A percentile compares a stretch with the other conserved stretches of the same genome.
Conservation (phyloP, 2,113 vertebrate species). For the Salvator merianae region DNA sequence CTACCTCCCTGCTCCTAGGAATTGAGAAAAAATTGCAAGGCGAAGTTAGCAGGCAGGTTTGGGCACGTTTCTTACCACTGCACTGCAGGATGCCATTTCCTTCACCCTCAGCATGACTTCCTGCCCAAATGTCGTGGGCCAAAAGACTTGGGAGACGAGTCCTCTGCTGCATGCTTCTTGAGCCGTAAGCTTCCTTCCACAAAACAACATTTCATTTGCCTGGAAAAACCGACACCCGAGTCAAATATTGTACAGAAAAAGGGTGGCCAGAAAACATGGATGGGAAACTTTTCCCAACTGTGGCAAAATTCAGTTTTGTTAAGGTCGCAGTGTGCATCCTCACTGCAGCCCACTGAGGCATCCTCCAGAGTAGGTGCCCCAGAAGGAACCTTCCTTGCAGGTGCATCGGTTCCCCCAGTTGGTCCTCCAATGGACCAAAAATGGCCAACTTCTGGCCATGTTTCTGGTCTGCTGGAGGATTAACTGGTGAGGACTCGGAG, state of each 20-base stretch:
- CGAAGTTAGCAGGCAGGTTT: neutral
- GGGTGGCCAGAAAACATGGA: neutral
- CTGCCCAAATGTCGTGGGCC: constrained; percentile 98
- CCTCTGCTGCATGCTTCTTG: constrained; percentile 96
- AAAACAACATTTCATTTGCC: constrained; percentile 99
- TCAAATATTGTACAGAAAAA: too few species aligned
- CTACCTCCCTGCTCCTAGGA: neutral
- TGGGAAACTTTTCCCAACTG: neutral
- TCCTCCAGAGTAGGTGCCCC: too few species aligned
- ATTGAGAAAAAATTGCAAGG: neutral
- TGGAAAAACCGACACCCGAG: constrained; percentile 60
- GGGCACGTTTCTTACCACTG: constrained; percentile 82
- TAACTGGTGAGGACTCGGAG: too few species aligned
- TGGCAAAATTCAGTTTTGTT: too few species aligned
- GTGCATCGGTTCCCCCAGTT: too few species aligned
- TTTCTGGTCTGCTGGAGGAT: too few species aligned
- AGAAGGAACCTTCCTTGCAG: too few species aligned
- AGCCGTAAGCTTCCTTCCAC: constrained; percentile 93
- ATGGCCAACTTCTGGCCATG: too few species aligned
- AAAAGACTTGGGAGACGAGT: constrained; percentile 96
- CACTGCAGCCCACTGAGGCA: too few species aligned
- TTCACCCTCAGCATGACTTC: constrained; percentile 97
- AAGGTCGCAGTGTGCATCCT: too few species aligned
- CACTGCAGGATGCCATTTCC: constrained; percentile 96
- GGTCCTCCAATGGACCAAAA: too few species aligned